A percentile compares a stretch with the other conserved stretches of the same genome.
Conservation (phyloP, 2,888 invertebrate genomes). For the Gonocerus acuteangulatus region DNA sequence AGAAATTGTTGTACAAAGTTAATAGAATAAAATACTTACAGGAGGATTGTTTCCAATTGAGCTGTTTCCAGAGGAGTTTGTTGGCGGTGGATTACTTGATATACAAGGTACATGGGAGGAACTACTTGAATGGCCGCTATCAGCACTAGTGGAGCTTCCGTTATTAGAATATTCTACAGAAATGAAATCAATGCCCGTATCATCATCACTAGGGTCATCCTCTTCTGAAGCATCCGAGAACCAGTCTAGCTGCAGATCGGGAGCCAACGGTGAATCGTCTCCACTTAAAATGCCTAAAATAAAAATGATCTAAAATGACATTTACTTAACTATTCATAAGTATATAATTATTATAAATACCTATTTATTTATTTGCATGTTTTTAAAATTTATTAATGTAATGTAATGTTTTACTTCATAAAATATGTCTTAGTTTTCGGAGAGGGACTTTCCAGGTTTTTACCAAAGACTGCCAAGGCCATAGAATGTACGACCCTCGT, state of each 20-base stretch:
- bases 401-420: no score
- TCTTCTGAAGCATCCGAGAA: slow-evolving; percentile 54
- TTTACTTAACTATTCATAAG: no score
- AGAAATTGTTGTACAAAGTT: no score
- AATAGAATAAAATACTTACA: no score
- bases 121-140: slow-evolving; percentile 16
- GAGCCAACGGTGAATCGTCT: slow-evolving; percentile 52
- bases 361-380: no score
- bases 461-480: no score
- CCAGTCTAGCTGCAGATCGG: slow-evolving; percentile 72
- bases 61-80: slow-evolving; percentile 5
- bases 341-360: no score
- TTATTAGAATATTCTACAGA: slow-evolving; percentile 7
- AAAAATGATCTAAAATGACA: no score
- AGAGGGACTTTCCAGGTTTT: no score
- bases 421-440: no score
- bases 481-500: no score
- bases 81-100: not conserved
- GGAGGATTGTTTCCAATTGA: slow-evolving; percentile 14
- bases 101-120: slow-evolving; percentile 11
- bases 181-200: slow-evolving; percentile 48
- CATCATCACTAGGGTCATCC: slow-evolving; percentile 50
- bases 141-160: slow-evolving; percentile 7
- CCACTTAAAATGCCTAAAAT: slow-evolving; percentile 19
- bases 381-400: no score